phyloP scores from a whole-genome alignment of 2,113 vertebrate species.

The Prinia subflava region DNA sequence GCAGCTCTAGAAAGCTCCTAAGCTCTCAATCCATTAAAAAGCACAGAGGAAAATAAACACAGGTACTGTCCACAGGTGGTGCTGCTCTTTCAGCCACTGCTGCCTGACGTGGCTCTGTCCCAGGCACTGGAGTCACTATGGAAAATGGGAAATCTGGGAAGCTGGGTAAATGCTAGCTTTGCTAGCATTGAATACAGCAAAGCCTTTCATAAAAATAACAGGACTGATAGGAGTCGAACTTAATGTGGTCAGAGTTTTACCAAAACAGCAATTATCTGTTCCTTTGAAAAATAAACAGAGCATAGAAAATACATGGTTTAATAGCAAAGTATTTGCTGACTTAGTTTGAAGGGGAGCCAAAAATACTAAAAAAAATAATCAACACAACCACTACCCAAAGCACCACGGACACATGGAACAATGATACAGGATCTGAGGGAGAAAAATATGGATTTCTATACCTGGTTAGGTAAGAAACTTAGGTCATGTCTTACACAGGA shows the following conservation, averaged over 20 bases:
- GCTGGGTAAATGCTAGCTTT: not conserved
- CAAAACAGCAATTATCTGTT: conserved; percentile 59
- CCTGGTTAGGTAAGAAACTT: not conserved
- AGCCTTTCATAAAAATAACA: not conserved
- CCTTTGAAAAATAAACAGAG: conserved; percentile 47
- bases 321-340: conserved; percentile 83
- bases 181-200: not conserved
- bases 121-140: not conserved
- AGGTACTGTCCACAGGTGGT: not conserved
- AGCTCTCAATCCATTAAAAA: not conserved
- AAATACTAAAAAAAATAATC: conserved; percentile 76
- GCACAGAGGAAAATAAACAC: not conserved
- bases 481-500: not conserved
- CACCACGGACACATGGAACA: not conserved
- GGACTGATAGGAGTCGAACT: conserved; percentile 15
- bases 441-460: not conserved
- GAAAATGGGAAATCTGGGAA: not conserved
- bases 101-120: not conserved
- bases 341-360: conserved; percentile 77
- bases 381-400: conserved; percentile 38
- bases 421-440: not conserved
- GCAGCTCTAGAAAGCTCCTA: not conserved
- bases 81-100: not conserved
- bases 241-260: conserved; percentile 47
- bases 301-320: conserved; percentile 57